Conservation (phyloP, 2,888 invertebrate species). For the Oscheius onirici region DNA sequence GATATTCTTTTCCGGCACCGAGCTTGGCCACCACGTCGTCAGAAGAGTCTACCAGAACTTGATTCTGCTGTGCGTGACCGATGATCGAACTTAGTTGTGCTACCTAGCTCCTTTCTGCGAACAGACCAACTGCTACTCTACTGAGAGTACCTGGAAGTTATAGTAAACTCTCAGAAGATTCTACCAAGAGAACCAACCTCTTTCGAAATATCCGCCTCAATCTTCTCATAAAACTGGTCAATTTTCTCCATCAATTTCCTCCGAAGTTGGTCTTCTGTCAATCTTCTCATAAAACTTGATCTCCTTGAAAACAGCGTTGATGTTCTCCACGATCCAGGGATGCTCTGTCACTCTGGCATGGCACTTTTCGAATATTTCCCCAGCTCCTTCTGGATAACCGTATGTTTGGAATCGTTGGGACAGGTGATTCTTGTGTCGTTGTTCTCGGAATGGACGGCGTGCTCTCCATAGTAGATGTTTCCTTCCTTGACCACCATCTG, state of each 20-base stretch:
- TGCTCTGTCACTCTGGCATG: conserved; percentile 51
- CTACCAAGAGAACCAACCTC: no score
- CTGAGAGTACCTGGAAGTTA: conserved; percentile 2
- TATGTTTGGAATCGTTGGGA: conserved; percentile 64
- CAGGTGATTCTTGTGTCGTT: conserved; percentile 57
- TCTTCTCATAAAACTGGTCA: conserved; percentile 39
- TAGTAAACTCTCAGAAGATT: not conserved
- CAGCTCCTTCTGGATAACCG: conserved; percentile 51
- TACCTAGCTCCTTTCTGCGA: conserved; percentile 58
- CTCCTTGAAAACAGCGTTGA: conserved; percentile 51
- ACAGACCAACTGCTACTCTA: conserved; percentile 6
- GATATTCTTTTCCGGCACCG: conserved; percentile 60
- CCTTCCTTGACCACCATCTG: conserved; percentile 61
- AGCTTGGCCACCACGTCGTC: conserved; percentile 52
- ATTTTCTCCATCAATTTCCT: conserved; percentile 48
- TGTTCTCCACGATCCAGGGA: conserved; percentile 48
- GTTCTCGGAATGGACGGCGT: conserved; percentile 47
- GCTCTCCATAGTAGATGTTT: conserved; percentile 63
- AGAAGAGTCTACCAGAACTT: conserved; percentile 34
- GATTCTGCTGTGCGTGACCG: conserved; percentile 55
- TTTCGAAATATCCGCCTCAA: not conserved
- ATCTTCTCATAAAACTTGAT: conserved; percentile 50
- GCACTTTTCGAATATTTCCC: conserved; percentile 56
- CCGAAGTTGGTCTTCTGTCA: conserved; percentile 49
- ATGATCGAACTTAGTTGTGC: conserved; percentile 62